Base-by-base conservation (phyloP, 2,797 vertebrate species). In the Phalloptychus januarius region DNA sequence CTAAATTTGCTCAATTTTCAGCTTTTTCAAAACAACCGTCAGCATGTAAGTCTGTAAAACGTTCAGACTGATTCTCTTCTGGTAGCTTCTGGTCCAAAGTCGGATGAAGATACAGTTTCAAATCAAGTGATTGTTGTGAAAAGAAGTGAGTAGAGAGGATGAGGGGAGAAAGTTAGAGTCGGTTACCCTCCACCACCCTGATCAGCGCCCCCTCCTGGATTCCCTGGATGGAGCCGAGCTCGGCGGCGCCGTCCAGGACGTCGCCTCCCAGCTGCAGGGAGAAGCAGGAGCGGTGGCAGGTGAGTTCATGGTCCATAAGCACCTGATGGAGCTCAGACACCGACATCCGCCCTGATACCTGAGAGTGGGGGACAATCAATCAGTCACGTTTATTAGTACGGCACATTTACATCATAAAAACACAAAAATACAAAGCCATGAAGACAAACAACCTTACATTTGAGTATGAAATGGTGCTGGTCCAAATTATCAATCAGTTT, bases 261-360 rank as follows among this genome's bases (percentile, higher is more conserved):
- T 94, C 93, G 81, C 97, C 96, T 0, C 97, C 96, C 83, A 98
- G 92, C 86, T 98, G 97, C 72, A 99, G 92, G 0, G 97, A 98
- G 94, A 99, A 99, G 88, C 97, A 98, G 0, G 98, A 98, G 76
- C 97, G 95, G 65, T 97, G 97, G 90, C 98, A 98, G 2, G 97
- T 98, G 77, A 97, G 95, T 86, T 99, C 97, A 0, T 97, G 96
- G 86, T 99, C 97, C 97, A 99, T 99, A 82, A 99, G 87, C 77
- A 98, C 96, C 74, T 99, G 98, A 87, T 98, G 97, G 83, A 99
- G 97, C 93, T 99, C 98, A 23, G 96, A 96, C 33, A 98, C 97
- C 96, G 98, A 95, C 91, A 98, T 97, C 95, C 98, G 96, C n/a
- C 97, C 96, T 15, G 97, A 97, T 7, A 99, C 97, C 98, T 99